phyloP scores from a whole-genome alignment of 1,140 invertebrate species.

The Heliconius nattereri region DNA sequence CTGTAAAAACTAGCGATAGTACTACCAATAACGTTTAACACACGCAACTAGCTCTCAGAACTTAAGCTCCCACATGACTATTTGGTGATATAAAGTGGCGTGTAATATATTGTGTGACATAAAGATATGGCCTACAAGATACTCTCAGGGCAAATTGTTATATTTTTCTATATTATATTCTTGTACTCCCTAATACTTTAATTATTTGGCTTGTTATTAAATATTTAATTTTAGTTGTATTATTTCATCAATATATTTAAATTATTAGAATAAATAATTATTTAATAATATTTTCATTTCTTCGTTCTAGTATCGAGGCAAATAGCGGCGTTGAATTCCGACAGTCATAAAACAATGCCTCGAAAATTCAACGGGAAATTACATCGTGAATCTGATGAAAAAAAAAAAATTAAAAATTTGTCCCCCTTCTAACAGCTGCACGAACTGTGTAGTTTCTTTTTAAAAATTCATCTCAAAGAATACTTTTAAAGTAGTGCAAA shows the following conservation, averaged over 20 bases:
- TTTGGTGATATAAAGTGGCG: slow-evolving; percentile 22
- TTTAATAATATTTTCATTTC: too few species aligned
- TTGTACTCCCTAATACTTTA: not conserved
- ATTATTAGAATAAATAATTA: too few species aligned
- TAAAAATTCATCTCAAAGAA: slow-evolving; percentile 6
- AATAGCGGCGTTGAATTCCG: too few species aligned
- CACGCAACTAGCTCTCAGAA: slow-evolving; percentile 14
- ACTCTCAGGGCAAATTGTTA: not conserved
- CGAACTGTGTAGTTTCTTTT: not conserved
- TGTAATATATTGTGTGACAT: slow-evolving; percentile 1
- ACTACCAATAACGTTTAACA: slow-evolving; percentile 27
- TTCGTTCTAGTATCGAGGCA: too few species aligned
- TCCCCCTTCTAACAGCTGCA: not conserved
- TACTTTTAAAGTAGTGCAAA: slow-evolving; percentile 8
- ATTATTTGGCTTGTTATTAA: not conserved
- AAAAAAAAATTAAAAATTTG: not conserved
- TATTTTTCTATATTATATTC: not conserved
- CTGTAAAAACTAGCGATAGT: slow-evolving; percentile 20
- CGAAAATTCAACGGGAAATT: too few species aligned
- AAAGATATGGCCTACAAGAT: slow-evolving; percentile 1
- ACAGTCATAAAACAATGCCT: too few species aligned
- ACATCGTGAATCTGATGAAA: too few species aligned
- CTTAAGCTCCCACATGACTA: slow-evolving; percentile 22
- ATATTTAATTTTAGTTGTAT: too few species aligned
- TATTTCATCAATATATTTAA: too few species aligned